Evolutionary conservation across 2,797 vertebrate species (phyloP), one percentile per base, ranked within the genome.

Genomic region (Lophura swinhoii): DNA sequence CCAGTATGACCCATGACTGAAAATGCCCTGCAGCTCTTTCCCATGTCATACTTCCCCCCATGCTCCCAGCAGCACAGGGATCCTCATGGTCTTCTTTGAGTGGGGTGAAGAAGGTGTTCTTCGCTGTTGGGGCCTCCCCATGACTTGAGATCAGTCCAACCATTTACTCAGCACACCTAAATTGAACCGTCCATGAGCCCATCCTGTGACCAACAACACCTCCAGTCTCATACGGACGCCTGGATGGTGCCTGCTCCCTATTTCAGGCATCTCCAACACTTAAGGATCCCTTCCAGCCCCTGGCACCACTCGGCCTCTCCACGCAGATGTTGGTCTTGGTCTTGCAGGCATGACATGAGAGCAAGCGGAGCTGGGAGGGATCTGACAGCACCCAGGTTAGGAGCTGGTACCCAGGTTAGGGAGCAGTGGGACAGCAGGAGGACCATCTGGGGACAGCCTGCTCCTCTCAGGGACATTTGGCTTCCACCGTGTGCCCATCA

Each of bases 41-140:
- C 56, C 0, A 1, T 72, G 48, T 31, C 17, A 18, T 33, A 29
- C 2, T 2, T 6, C 12, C 37, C 76, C 18, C 2, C 26, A 51
- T 37, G 23, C 24, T 90, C 8, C 12, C 48, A 84, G 60, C 39
- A 76, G 51, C 77, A 41, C 43, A 5, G 29, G 26, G 6, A 29
- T 62, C 28, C n/a, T 76, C 71, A 41, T 33, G 72, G 2, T n/a
- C 35, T 83, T 86, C 55, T 78, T 81, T 74, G 18, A 31, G 22
- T 4, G 9, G 21, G 35, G n/a, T 78, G 43, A 56, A 88, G 22
- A 33, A 28, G 58, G 10, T 66, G 12, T 72, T 73, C 74, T 69
- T 33, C n/a, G 16, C 20, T 72, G 24, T 18, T 89, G 64, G 41
- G 37, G 26, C 31, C 12, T 90, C 28, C 12, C 17, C 14, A 12